These are phyloP conservation scores for Phenganax marumi DNA, from an alignment of 92 coral and sea anemone species.

Conservation along the genomic window DNA sequence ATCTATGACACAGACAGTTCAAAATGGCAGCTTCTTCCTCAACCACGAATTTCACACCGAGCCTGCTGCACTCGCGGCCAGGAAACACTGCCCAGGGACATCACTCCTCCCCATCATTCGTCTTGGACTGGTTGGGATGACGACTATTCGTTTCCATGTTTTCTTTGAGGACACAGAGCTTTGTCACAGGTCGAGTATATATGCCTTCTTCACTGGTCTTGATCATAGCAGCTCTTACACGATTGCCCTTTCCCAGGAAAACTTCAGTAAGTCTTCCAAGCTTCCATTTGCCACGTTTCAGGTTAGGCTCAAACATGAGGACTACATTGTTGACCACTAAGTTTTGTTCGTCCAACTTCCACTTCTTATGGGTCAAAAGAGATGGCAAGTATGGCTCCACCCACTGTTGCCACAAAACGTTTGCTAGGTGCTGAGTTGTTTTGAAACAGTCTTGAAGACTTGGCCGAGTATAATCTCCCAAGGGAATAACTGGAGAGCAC, in stretches of 20 bases:
- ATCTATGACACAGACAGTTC: too few species aligned
- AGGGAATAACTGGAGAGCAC: constrained; percentile 23
- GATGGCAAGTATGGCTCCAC: constrained; percentile 50
- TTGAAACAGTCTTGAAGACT: constrained; percentile 34
- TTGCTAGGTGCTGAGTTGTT: constrained; percentile 47
- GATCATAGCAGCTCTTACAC: constrained; percentile 54
- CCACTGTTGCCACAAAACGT: constrained; percentile 54
- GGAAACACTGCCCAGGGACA: not conserved
- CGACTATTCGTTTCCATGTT: not conserved
- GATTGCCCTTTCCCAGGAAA: constrained; percentile 48
- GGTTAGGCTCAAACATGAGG: constrained; percentile 43
- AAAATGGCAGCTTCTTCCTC: too few species aligned
- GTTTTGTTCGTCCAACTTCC: constrained; percentile 51
- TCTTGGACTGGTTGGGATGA: constrained; percentile 25
- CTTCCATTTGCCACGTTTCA: constrained; percentile 62
- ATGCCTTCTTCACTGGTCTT: constrained; percentile 50
- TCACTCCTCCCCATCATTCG: constrained; percentile 48
- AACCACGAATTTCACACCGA: too few species aligned
- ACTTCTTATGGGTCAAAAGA: constrained; percentile 61
- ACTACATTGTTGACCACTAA: constrained; percentile 61
- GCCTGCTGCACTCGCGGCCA: too few species aligned
- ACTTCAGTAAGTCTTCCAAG: constrained; percentile 55
- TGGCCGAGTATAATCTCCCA: constrained; percentile 36
- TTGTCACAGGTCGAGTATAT: constrained; percentile 54
- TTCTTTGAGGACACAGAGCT: constrained; percentile 54